Base-by-base conservation (phyloP, 1,140 invertebrate genomes). In the Lysiphlebus fabarum region DNA sequence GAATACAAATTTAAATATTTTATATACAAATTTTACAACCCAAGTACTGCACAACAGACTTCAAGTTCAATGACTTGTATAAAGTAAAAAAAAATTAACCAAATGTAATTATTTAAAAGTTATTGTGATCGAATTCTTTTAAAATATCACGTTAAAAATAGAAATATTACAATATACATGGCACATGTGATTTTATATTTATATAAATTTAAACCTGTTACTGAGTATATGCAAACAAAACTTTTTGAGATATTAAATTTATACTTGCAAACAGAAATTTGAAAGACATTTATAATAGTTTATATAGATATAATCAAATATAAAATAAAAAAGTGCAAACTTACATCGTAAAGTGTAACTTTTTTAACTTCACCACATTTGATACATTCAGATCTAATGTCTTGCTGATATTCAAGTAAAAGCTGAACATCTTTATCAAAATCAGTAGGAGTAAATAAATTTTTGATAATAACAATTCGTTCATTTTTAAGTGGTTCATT, bases 321-420 rank as follows among this genome's bases (percentile, higher is more conserved):
- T 10, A 9, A 9, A 37, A 49, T 40, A 55, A 62, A 14, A 42
- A 9, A 42, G n/a, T 12, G 12, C 51, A 53, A 59, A 86, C 89
- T 90, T 78, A 93, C 90, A 82, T 99, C 96, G 81, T 91, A 96
- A 38, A 99, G 86, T 4, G 90, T 83, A 41, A 99, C 90, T 82
- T 95, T 98, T 60, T 88, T 89, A 0, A 99, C 93, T 58, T 89
- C 87, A 2, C 97, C 97, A 81, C 90, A 95, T 78, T 98, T 98
- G 9, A 81, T 70, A 75, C 92, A 95, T 75, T 98, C 93, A 50
- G 91, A 88, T 58, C 92, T 82, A 50, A 99, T 79, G 71, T 97
- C 94, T 63, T 95, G 88, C 70, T 95, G 90, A 70, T 95, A 91
- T 69, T 98, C 94, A 49, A 98, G 79, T 53, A 99, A 90, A 17